These are phyloP conservation scores for Nomada ruficornis DNA, from an alignment of 2,888 invertebrate species.

Conservation along the genomic window DNA sequence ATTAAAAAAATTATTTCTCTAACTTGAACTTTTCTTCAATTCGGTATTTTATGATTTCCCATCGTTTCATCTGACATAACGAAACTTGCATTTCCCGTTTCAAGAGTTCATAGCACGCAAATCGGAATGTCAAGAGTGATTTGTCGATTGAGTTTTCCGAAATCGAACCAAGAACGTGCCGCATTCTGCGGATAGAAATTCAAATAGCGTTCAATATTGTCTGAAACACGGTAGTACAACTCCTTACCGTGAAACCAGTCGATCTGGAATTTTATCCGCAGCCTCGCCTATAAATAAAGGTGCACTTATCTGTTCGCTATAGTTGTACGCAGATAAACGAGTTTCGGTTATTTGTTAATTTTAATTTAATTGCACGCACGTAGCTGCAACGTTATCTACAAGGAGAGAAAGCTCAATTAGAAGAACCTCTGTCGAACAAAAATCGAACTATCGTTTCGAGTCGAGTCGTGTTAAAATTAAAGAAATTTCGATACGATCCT, in stretches of 20 bases:
- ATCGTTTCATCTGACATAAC: too few species aligned
- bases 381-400: too few species aligned
- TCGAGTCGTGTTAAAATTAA: too few species aligned
- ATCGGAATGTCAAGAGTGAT: background rate
- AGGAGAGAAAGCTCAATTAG: too few species aligned
- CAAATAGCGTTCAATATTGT: conserved; percentile 4
- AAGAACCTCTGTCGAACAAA: too few species aligned
- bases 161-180: background rate
- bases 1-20: too few species aligned
- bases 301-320: conserved; percentile 11
- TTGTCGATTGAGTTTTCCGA: background rate
- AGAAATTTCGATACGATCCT: too few species aligned
- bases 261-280: conserved; percentile 45
- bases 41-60: too few species aligned
- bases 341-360: conserved; percentile 22
- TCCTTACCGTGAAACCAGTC: conserved; percentile 32
- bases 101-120: too few species aligned
- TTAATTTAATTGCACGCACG: conserved; percentile 13
- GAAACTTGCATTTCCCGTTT: too few species aligned
- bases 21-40: too few species aligned
- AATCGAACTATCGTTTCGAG: too few species aligned
- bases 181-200: conserved; percentile 6
- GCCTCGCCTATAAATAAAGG: conserved; percentile 36
- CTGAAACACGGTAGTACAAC: conserved; percentile 7
- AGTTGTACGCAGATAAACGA: conserved; percentile 26